Base-by-base conservation (phyloP, 2,113 vertebrate genomes). In the Poeciliopsis turrubarensis region DNA sequence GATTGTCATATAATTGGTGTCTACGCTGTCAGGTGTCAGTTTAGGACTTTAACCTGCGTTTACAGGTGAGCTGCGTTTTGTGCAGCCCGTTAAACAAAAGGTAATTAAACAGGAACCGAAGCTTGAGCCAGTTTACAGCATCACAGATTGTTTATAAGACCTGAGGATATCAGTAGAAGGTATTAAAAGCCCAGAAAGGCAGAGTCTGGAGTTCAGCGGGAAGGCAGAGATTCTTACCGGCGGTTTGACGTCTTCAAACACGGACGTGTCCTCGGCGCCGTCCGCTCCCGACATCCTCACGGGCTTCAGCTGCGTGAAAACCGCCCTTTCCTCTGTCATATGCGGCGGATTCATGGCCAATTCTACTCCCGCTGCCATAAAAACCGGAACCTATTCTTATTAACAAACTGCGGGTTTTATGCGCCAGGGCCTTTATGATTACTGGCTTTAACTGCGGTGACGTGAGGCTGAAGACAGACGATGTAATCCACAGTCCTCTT, bases 211-310 rank as follows among this genome's bases (percentile, higher is more conserved):
- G 5, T 57, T 60, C 80, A 54, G 65, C 82, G 78, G 67, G 3
- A 31, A 44, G 66, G 60, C 61, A 4, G 8, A 41, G 69, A 62
- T n/a, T 79, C 95, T 94, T 72, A 93, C 77, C 29, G 81, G 87
- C 60, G 94, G 90, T 83, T 97, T 97, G 89, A 96, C 95, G 93
- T 97, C 96, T 89, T 96, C 96, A 30, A 97, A 97, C 86, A 97
- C 97, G 0, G 95, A 92, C 64, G 88, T 14, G 69, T 97, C 97
- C 81, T 97, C 97, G 0, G 66, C 70, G 0, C 92, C 86, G 30
- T 96, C 95, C 69, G 93, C 93, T 51, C 68, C 90, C 13, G 95
- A 93, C 95, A 97, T 95, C 89, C 88, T 83, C 75, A 97, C 94
- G 4, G 97, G 95, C 70, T 96, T 97, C 51, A 97, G 94, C 60